Percentiles rank a stretch among this genome's conserved stretches.
These are phyloP conservation scores for Saiga tatarica DNA, from an alignment of 2,113 vertebrate genomes.

Conservation along the genomic window DNA sequence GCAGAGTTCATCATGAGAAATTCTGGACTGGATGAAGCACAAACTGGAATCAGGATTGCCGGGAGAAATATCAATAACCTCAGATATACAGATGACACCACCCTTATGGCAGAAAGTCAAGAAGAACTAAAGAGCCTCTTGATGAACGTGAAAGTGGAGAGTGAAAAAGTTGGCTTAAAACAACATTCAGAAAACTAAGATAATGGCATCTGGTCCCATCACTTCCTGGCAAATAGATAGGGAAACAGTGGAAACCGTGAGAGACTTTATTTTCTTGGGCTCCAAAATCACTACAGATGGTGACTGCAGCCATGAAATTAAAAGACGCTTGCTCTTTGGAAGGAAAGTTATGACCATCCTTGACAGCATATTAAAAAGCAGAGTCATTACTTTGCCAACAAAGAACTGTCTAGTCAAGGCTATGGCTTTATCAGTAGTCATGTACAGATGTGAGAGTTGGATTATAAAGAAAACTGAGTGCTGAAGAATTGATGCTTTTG, in stretches of 20 bases:
- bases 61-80: too few species aligned
- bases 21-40: too few species aligned
- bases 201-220: background rate
- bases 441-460: background rate
- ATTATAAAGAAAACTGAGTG: background rate
- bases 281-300: background rate
- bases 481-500: background rate
- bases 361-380: too few species aligned
- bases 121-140: background rate
- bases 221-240: background rate
- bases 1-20: too few species aligned
- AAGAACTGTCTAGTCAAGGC: too few species aligned
- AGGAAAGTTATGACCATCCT: too few species aligned
- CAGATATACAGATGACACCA: too few species aligned
- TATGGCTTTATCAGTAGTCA: too few species aligned
- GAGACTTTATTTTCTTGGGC: background rate
- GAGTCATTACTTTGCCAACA: too few species aligned
- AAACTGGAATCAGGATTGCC: too few species aligned
- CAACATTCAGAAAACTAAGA: background rate
- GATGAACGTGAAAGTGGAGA: background rate
- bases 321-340: too few species aligned
- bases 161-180: background rate
- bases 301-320: background rate
- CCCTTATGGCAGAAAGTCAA: background rate
- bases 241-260: background rate